Percentiles rank a stretch among this genome's conserved stretches.
phyloP scores from a whole-genome alignment of 2,888 invertebrate genomes.

The Enoplolaimus lenunculus region DNA sequence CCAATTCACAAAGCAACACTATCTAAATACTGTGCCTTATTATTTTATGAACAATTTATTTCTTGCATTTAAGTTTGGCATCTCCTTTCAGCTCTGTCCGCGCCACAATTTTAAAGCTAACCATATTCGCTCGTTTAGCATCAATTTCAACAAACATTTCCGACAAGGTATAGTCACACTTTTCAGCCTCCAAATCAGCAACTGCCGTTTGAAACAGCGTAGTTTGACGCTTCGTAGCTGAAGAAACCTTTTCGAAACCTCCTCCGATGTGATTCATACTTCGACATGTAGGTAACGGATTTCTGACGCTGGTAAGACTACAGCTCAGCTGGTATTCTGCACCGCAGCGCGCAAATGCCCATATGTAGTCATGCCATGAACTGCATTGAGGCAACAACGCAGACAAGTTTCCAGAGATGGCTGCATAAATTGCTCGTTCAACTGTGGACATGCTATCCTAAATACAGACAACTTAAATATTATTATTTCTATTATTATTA shows the following conservation, averaged over 20 bases:
- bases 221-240: not conserved
- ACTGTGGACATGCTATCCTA: not conserved
- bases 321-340: not conserved
- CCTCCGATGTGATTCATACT: not conserved
- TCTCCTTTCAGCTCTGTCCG: too few relatives aligned
- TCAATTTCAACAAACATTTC: not conserved
- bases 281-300: not conserved
- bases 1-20: too few relatives aligned
- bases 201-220: not conserved
- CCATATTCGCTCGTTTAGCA: too few relatives aligned
- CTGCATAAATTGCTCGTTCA: slow-evolving; percentile 56
- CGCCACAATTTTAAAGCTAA: too few relatives aligned
- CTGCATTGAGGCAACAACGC: slow-evolving; percentile 59
- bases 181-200: not conserved
- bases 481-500: too few relatives aligned
- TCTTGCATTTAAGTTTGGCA: too few relatives aligned
- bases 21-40: too few relatives aligned
- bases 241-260: not conserved
- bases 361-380: slow-evolving; percentile 77
- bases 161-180: not conserved
- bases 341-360: slow-evolving; percentile 56
- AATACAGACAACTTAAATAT: too few relatives aligned
- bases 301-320: not conserved
- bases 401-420: slow-evolving; percentile 67
- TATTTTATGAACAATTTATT: too few relatives aligned